Conservation (phyloP, 2,113 vertebrate species). For the Pyxicephalus adspersus region DNA sequence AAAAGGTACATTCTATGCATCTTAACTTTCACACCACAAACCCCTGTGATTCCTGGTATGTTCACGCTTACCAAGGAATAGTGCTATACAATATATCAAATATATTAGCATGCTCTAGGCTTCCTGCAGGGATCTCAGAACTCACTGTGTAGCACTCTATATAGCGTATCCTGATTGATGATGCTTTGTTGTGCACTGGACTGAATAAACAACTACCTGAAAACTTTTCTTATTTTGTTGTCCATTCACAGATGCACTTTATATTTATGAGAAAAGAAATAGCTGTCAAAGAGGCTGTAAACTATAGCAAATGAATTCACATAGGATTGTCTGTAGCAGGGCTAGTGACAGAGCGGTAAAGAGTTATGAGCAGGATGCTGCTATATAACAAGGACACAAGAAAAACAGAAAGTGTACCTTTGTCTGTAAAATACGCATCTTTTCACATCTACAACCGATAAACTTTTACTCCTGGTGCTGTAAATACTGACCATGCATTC, state of each 20-base stretch:
- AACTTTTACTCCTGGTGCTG: too few species aligned
- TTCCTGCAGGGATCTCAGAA: neutral
- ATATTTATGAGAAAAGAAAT: conserved; percentile 53
- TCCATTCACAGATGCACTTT: conserved; percentile 45
- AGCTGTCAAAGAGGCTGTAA: conserved; percentile 46
- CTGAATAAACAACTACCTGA: conserved; percentile 49
- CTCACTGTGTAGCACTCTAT: neutral
- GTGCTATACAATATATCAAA: neutral
- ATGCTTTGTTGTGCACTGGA: conserved; percentile 25
- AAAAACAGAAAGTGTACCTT: conserved; percentile 5
- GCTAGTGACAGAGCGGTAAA: conserved; percentile 23
- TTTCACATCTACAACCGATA: neutral
- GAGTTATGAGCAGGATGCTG: conserved; percentile 28
- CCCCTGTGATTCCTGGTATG: neutral
- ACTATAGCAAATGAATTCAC: conserved; percentile 49
- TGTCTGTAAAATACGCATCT: conserved; percentile 19
- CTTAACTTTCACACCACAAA: too few species aligned
- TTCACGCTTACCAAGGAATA: neutral
- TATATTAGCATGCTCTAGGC: neutral
- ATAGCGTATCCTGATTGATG: conserved; percentile 40
- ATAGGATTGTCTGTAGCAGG: conserved; percentile 47
- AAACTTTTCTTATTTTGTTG: conserved; percentile 55
- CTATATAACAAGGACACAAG: conserved; percentile 39
- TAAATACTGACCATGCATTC: too few species aligned
- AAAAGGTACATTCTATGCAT: too few species aligned